These are phyloP conservation scores for Crepidodera aurea DNA, from an alignment of 2,888 invertebrate genomes.

Conservation along the genomic window DNA sequence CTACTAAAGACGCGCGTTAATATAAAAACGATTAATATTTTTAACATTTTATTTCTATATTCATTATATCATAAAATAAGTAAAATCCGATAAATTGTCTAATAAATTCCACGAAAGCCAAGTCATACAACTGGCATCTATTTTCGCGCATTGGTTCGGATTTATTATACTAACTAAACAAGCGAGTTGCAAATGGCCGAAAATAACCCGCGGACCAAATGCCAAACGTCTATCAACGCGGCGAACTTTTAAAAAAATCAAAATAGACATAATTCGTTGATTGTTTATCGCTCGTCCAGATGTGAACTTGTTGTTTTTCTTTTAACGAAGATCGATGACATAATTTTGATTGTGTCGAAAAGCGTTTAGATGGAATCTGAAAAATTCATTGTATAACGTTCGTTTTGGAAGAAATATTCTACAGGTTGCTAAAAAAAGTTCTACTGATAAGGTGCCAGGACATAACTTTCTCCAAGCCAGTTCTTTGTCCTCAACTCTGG, in stretches of 20 bases:
- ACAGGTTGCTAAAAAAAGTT: too few species aligned
- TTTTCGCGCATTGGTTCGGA: conserved; percentile 8
- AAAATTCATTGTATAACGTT: background rate
- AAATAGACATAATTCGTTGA: conserved; percentile 20
- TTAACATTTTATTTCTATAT: background rate
- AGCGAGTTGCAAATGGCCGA: conserved; percentile 3
- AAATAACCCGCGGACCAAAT: conserved; percentile 21
- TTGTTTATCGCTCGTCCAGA: conserved; percentile 10
- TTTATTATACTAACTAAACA: background rate
- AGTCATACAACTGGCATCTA: conserved; percentile 10
- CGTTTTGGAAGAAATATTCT: too few species aligned
- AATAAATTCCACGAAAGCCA: conserved; percentile 11
- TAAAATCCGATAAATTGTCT: conserved; percentile 11
- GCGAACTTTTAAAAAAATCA: conserved; percentile 20
- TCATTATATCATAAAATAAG: background rate
- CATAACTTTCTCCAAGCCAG: too few species aligned
- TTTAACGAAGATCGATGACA: background rate
- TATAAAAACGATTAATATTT: too few species aligned
- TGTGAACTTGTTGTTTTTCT: conserved; percentile 1
- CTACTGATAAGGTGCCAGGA: too few species aligned
- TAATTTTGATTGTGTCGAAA: conserved; percentile 1
- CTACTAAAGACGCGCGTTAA: too few species aligned
- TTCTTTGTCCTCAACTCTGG: too few species aligned
- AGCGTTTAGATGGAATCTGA: background rate
- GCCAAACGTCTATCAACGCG: conserved; percentile 31